These are phyloP conservation scores for Drosophila nasuta DNA, from an alignment of 1,140 invertebrate species.

Conservation along the genomic window DNA sequence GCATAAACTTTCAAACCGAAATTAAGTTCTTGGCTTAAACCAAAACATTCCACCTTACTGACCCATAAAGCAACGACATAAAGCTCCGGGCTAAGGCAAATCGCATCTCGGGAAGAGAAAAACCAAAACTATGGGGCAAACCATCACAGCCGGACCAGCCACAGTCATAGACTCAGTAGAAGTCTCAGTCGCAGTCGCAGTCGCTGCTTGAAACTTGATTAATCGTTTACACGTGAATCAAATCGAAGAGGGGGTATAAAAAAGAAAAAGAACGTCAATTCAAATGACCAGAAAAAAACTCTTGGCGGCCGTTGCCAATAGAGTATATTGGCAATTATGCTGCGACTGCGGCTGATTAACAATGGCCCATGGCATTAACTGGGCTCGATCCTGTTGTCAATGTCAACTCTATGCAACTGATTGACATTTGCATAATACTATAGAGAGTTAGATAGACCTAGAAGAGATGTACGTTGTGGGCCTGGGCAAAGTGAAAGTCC, in stretches of 20 bases:
- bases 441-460: conserved; percentile 13
- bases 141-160: conserved; percentile 14
- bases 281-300: conserved; percentile 65
- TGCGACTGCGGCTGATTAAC: conserved; percentile 53
- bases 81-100: conserved; percentile 54
- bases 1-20: conserved; percentile 69
- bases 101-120: conserved; percentile 15
- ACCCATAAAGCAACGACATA: conserved; percentile 64
- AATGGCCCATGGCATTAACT: conserved; percentile 37
- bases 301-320: conserved; percentile 55
- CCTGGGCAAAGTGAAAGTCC: conserved; percentile 71
- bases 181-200: conserved; percentile 12
- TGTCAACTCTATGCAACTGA: conserved; percentile 63
- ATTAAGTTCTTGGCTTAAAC: conserved; percentile 30
- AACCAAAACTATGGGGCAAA: conserved; percentile 37
- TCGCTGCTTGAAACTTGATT: conserved; percentile 73
- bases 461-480: conserved; percentile 34
- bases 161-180: conserved; percentile 15
- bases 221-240: conserved; percentile 81
- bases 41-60: conserved; percentile 77
- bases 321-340: conserved; percentile 73
- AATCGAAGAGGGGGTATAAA: conserved; percentile 45
- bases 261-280: conserved; percentile 61
- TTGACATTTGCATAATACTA: conserved; percentile 77
- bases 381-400: conserved; percentile 53